Evolutionary conservation across 2,797 vertebrate genomes (phyloP).

Genomic region (Chiloscyllium punctatum): DNA sequence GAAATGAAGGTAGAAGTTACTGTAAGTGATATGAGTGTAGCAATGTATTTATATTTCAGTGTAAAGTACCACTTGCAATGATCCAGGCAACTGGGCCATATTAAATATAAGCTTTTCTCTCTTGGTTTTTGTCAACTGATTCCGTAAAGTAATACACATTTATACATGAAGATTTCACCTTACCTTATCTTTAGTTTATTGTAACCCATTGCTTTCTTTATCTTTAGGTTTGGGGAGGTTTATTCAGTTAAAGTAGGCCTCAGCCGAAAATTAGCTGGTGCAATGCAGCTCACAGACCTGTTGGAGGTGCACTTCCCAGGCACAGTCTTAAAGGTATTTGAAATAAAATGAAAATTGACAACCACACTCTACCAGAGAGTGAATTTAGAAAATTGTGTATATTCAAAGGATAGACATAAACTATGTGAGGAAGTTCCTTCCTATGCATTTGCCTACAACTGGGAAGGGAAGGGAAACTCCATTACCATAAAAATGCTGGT

Average conservation of each 20-base stretch:
- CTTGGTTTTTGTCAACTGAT: not conserved
- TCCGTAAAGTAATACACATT: not conserved
- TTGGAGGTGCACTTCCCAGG: conserved; percentile 53
- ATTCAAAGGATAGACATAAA: not conserved
- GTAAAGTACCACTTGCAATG: not conserved
- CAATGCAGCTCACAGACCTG: conserved; percentile 45
- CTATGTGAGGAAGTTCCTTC: not conserved
- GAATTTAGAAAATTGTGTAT: not conserved
- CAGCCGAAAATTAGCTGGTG: conserved; percentile 40
- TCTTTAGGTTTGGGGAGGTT: conserved; percentile 55
- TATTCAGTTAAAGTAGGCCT: conserved; percentile 56
- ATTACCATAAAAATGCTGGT: no score
- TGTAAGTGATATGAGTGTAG: not conserved
- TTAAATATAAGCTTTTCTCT: not conserved
- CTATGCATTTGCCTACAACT: not conserved
- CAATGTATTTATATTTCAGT: not conserved
- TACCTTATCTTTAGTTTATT: not conserved
- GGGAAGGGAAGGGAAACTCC: no score
- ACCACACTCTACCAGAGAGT: not conserved
- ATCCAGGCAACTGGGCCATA: not conserved
- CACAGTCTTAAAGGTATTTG: conserved; percentile 53
- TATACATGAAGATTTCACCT: not conserved
- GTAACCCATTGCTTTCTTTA: not conserved
- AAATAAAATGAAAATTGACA: not conserved
- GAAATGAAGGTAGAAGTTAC: not conserved